A percentile compares a stretch with the other conserved stretches of the same genome.
These are phyloP conservation scores for Heloderma charlesbogerti DNA, from an alignment of 2,113 vertebrate genomes.

Conservation along the genomic window DNA sequence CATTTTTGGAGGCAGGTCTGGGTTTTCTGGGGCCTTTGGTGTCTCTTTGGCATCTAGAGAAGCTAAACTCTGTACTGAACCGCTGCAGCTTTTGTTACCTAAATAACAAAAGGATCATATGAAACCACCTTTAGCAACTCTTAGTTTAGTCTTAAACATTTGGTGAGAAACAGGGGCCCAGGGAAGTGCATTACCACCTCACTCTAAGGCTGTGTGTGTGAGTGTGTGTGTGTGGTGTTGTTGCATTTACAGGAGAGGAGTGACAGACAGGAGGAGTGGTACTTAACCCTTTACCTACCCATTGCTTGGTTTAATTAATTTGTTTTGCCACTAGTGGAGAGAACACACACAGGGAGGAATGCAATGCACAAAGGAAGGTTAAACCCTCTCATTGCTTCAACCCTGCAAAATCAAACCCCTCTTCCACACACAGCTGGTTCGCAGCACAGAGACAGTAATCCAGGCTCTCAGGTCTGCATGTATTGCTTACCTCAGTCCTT, in stretches of 20 bases:
- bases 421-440: not conserved
- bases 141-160: not conserved
- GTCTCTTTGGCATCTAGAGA: constrained; percentile 86
- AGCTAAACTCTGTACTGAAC: constrained; percentile 92
- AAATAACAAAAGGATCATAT: constrained; percentile 42
- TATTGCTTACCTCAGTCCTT: constrained; percentile 13
- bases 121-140: not conserved
- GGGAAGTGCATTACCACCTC: not conserved
- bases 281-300: not conserved
- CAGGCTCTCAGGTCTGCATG: not conserved
- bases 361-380: not conserved
- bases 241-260: not conserved
- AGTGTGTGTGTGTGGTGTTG: not conserved
- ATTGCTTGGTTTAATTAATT: not conserved
- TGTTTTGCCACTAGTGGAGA: not conserved
- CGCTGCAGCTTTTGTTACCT: constrained; percentile 93
- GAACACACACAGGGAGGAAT: too few relatives aligned
- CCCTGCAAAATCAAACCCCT: not conserved
- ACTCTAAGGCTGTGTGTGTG: not conserved
- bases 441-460: not conserved
- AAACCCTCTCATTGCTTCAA: too few relatives aligned
- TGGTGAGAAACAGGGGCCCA: not conserved
- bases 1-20: constrained; percentile 89
- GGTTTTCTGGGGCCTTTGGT: constrained; percentile 77
- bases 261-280: not conserved